phyloP scores from a whole-genome alignment of 2,113 vertebrate species.

The Datnioides undecimradiatus region DNA sequence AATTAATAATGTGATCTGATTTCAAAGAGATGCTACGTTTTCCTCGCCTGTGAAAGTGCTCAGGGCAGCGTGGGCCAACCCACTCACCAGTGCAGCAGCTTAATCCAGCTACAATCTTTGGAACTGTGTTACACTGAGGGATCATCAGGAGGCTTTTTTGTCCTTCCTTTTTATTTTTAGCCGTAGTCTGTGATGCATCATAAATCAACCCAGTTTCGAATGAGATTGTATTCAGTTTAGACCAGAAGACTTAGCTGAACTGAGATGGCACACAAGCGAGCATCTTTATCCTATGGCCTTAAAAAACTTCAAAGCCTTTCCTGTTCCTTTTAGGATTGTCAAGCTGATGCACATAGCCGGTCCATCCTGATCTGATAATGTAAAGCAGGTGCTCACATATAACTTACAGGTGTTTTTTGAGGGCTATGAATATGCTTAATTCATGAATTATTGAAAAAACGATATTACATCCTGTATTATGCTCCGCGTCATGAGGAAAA shows the following conservation, averaged over 20 bases:
- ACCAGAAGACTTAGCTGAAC: slow-evolving; percentile 48
- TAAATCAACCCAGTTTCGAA: slow-evolving; percentile 72
- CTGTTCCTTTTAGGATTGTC: background rate
- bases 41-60: slow-evolving; percentile 31
- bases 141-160: slow-evolving; percentile 55
- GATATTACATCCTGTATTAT: background rate
- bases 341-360: background rate
- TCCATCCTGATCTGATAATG: background rate
- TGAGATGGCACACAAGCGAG: slow-evolving; percentile 23
- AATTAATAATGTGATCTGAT: slow-evolving; percentile 35
- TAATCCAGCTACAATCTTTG: slow-evolving; percentile 56
- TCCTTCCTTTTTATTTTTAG: slow-evolving; percentile 71
- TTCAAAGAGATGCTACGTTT: slow-evolving; percentile 11
- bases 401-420: background rate
- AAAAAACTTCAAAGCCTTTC: slow-evolving; percentile 1
- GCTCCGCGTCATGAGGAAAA: slow-evolving; percentile 11
- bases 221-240: slow-evolving; percentile 61
- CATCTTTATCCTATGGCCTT: slow-evolving; percentile 15
- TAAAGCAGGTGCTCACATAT: background rate
- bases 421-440: background rate
- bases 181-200: slow-evolving; percentile 56
- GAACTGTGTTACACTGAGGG: slow-evolving; percentile 52
- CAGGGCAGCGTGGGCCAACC: slow-evolving; percentile 36
- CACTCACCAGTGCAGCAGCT: slow-evolving; percentile 47
- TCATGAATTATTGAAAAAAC: background rate